Conservation (phyloP, 2,113 vertebrate genomes). For the Hippotragus niger region DNA sequence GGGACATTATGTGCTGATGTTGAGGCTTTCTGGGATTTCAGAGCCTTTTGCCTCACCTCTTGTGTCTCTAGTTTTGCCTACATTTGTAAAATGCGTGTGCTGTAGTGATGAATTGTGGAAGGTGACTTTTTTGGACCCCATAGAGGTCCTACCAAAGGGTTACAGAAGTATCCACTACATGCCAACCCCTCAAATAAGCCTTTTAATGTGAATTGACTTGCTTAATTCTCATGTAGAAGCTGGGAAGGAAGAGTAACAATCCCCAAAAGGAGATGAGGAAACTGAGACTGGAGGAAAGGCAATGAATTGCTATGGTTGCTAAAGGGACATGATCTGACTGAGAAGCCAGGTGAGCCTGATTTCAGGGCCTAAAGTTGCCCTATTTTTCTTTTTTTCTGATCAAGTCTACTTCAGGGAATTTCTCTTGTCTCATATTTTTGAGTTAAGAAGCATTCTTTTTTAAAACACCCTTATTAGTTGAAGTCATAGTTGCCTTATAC, state of each 20-base stretch:
- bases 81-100: not conserved
- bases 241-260: not conserved
- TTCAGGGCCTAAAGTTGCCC: not conserved
- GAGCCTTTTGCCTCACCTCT: not conserved
- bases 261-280: not conserved
- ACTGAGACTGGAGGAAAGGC: not conserved
- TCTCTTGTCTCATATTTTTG: not conserved
- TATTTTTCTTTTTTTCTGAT: not conserved
- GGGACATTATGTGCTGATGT: not conserved
- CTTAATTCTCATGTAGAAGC: not conserved
- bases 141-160: not conserved
- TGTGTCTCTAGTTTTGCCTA: not conserved
- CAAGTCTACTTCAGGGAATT: not conserved
- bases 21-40: not conserved
- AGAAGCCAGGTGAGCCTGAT: not conserved
- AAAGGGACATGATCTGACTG: not conserved
- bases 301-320: not conserved
- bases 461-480: not conserved
- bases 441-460: not conserved
- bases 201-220: not conserved
- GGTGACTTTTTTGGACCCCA: not conserved
- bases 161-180: not conserved
- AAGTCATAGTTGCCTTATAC: not conserved
- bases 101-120: not conserved
- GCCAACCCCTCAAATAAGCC: not conserved